Conservation (phyloP, 2,113 vertebrate species). For the Rhea americana region DNA sequence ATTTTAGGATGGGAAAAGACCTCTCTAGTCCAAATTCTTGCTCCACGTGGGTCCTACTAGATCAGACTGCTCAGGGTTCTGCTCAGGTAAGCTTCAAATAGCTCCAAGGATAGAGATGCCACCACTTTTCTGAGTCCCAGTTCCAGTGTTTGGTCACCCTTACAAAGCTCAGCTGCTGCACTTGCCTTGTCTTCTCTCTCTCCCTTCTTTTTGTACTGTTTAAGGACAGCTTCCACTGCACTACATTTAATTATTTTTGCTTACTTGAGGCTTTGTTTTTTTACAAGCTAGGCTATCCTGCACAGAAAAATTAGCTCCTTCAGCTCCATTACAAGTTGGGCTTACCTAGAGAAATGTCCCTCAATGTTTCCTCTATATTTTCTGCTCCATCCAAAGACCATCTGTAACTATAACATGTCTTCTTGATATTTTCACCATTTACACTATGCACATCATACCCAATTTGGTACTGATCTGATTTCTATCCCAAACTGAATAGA, state of each 20-base stretch:
- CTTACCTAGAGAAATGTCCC: not conserved
- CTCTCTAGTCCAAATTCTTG: not conserved
- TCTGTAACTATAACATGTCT: accelerated
- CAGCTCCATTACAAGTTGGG: not conserved
- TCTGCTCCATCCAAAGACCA: not conserved
- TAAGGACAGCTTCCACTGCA: not conserved
- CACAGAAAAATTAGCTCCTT: not conserved
- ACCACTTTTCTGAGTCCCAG: not conserved
- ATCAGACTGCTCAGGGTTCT: not conserved
- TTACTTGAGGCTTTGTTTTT: not conserved
- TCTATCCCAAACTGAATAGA: not conserved
- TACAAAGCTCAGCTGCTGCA: not conserved
- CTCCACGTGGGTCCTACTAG: not conserved
- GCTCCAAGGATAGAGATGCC: not conserved
- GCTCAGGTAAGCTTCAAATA: not conserved
- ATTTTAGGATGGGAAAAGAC: not conserved
- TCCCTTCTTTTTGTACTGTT: not conserved
- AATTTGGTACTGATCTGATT: not conserved
- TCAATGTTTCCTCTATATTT: not conserved
- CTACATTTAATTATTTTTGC: not conserved
- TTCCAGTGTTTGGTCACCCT: not conserved
- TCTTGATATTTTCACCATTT: not conserved
- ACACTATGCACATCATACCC: not conserved
- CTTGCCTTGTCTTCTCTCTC: not conserved
- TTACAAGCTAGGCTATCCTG: not conserved